A percentile compares a stretch with the other conserved stretches of the same genome.
These are phyloP conservation scores for Parapsyche elsis DNA, from an alignment of 1,140 invertebrate genomes.

Conservation along the genomic window DNA sequence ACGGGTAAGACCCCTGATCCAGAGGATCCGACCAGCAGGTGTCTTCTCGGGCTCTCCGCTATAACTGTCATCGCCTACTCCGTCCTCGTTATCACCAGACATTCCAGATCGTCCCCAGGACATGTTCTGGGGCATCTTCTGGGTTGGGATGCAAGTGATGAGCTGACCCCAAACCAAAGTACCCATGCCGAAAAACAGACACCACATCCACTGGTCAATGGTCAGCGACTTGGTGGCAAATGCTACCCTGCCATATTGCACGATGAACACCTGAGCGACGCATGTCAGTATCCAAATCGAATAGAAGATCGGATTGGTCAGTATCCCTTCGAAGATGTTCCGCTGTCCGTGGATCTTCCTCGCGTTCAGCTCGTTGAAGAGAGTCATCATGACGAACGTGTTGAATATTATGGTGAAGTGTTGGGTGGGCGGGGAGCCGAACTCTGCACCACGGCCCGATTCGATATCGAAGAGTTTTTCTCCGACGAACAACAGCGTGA, in stretches of 20 bases:
- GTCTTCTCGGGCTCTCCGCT: conserved; percentile 81
- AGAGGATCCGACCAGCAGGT: conserved; percentile 88
- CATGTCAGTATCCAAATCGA: conserved; percentile 73
- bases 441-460: conserved; percentile 61
- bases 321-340: conserved; percentile 73
- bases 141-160: conserved; percentile 67
- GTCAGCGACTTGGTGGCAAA: conserved; percentile 70
- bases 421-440: conserved; percentile 67
- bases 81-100: conserved; percentile 45
- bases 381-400: conserved; percentile 79
- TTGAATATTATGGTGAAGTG: conserved; percentile 82
- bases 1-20: conserved; percentile 91
- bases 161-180: conserved; percentile 77
- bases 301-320: conserved; percentile 74
- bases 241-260: conserved; percentile 73
- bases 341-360: conserved; percentile 78
- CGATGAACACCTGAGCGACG: conserved; percentile 72
- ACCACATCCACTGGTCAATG: conserved; percentile 74
- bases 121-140: conserved; percentile 49
- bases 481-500: conserved; percentile 71
- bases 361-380: conserved; percentile 79
- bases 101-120: conserved; percentile 41
- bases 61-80: conserved; percentile 77
- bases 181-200: conserved; percentile 60
- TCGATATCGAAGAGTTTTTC: conserved; percentile 70